Conservation (phyloP, 2,113 vertebrate species). For the Struthio camelus region DNA sequence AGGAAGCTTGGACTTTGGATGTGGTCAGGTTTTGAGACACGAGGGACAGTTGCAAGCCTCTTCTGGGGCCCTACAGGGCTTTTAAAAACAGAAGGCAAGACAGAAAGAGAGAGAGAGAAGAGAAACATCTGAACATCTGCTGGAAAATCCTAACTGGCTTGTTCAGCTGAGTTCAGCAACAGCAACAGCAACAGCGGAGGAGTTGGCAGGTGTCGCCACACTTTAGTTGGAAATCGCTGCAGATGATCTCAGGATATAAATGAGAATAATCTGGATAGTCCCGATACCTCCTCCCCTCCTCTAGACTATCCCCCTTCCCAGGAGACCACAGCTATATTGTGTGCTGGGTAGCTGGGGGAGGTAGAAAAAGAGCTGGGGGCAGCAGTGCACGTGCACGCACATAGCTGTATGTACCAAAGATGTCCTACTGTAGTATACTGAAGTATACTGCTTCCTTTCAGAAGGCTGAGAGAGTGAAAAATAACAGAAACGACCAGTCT, state of each 20-base stretch:
- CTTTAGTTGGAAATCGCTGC: constrained; percentile 52
- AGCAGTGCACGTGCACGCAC: neutral
- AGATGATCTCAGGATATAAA: constrained; percentile 67
- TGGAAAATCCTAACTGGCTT: constrained; percentile 49
- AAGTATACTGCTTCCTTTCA: neutral
- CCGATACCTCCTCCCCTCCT: neutral
- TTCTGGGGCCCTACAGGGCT: constrained; percentile 20
- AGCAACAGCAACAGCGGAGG: constrained; percentile 41
- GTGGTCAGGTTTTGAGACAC: neutral
- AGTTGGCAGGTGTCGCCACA: constrained; percentile 73
- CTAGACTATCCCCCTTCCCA: neutral
- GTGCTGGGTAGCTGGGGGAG: neutral
- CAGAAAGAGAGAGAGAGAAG: neutral
- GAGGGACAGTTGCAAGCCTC: neutral
- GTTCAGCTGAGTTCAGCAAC: constrained; percentile 78
- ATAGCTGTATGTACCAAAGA: neutral
- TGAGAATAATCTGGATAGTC: constrained; percentile 51
- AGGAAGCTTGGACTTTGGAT: neutral
- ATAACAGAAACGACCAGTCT: neutral
- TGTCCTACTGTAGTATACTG: neutral
- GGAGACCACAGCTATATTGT: neutral
- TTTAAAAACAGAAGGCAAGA: constrained; percentile 40
- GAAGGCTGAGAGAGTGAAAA: neutral
- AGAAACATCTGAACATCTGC: constrained; percentile 73
- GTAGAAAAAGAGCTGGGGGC: neutral